These are phyloP conservation scores for Conomelus anceps DNA, from an alignment of 2,888 invertebrate genomes.

Conservation along the genomic window DNA sequence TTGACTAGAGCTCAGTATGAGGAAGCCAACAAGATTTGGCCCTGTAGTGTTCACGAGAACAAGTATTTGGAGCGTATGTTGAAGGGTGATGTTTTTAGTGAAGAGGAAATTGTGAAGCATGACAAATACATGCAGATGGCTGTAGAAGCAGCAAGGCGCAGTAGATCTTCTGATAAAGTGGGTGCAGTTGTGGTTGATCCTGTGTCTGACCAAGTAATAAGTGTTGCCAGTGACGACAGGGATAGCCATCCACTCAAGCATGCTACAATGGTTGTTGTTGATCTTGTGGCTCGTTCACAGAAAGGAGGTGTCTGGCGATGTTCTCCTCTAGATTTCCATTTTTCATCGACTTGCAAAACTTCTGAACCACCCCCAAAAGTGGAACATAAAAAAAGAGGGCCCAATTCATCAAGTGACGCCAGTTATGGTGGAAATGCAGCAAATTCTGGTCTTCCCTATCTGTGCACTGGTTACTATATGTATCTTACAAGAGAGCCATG, in stretches of 20 bases:
- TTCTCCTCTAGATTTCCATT: constrained; percentile 19
- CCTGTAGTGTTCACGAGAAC: constrained; percentile 70
- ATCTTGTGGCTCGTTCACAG: constrained; percentile 76
- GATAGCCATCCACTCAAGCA: constrained; percentile 68
- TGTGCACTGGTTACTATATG: constrained; percentile 82
- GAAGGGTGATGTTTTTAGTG: constrained; percentile 54
- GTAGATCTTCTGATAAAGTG: constrained; percentile 35
- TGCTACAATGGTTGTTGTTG: constrained; percentile 76
- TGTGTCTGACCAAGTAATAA: constrained; percentile 53
- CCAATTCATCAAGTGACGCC: too few species aligned
- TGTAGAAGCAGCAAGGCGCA: constrained; percentile 46
- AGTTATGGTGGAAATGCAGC: constrained; percentile 29
- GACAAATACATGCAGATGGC: constrained; percentile 53
- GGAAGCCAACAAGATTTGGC: constrained; percentile 59
- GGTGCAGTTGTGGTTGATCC: constrained; percentile 72
- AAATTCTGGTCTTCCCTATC: constrained; percentile 56
- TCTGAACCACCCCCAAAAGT: too few species aligned
- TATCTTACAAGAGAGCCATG: constrained; percentile 85
- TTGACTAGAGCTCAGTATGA: constrained; percentile 60
- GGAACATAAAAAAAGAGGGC: background rate
- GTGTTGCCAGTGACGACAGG: constrained; percentile 54
- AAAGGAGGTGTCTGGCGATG: constrained; percentile 31
- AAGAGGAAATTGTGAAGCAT: constrained; percentile 49
- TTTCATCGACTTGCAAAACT: background rate
- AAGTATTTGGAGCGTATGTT: constrained; percentile 61